Evolutionary conservation across 2,797 vertebrate genomes (phyloP), one percentile per base, ranked within the genome.

Genomic region (Mallotus villosus): DNA sequence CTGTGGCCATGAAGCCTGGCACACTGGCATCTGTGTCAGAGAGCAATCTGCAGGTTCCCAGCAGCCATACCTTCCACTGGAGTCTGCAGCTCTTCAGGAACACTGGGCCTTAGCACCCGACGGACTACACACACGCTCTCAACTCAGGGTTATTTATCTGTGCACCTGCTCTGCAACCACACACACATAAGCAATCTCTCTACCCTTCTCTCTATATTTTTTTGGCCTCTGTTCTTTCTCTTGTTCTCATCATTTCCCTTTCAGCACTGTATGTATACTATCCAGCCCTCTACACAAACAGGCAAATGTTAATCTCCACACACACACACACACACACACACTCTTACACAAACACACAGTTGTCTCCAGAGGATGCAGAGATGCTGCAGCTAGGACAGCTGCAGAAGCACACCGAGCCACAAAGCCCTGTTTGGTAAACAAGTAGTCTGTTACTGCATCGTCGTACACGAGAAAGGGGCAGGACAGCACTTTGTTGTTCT

Each of bases 51-150:
- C 76, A 75, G 69, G 74, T 67, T 68, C 63, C 57, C 72, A 82
- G 84, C 80, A 84, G 73, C 78, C 72, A 77, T 78, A 76, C 75
- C 82, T 82, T 76, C 73, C 71, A 46, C 73, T 12, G 49, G 71
- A 75, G 80, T 75, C 76, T 74, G 60, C 67, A 57, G 71, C 73
- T 73, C 74, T 78, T 67, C 34, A 82, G 74, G 58, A 81, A 81
- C 83, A 75, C 73, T 17, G 29, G 14, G 22, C 75, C 70, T 51
- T 70, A 16, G 59, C 70, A 14, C 68, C 66, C 75, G 66, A 74
- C 63, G 22, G 29, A 70, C 64, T 21, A 32, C 58, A 72, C 34
- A 67, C 71, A 62, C 34, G 73, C 34, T 61, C 37, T 57, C 22
- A 4, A 0, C 61, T 64, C 65, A 37, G 34, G 57, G n/a, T 74